Evolutionary conservation across 2,113 vertebrate genomes (phyloP).

Genomic region (Nerophis lumbriciformis): DNA sequence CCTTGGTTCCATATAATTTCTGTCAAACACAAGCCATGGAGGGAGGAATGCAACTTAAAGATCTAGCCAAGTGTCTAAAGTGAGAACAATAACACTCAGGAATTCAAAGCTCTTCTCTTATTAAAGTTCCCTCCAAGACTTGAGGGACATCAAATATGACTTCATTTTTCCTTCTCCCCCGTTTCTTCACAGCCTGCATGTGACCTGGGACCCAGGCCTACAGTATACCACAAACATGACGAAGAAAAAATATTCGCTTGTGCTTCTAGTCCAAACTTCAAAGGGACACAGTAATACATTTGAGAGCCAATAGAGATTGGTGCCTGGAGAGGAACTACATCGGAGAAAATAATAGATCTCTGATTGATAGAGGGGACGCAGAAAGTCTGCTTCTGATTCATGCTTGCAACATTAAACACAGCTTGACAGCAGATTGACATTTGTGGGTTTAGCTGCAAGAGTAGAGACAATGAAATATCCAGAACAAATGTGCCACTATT

Average conservation of each 20-base stretch:
- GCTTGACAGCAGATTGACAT: slow-evolving; percentile 33
- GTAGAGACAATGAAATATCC: slow-evolving; percentile 6
- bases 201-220: slow-evolving; percentile 34
- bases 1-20: slow-evolving; percentile 34
- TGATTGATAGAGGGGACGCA: slow-evolving; percentile 41
- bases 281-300: slow-evolving; percentile 59
- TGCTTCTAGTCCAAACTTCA: slow-evolving; percentile 48
- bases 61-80: slow-evolving; percentile 45
- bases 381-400: slow-evolving; percentile 58
- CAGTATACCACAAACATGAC: slow-evolving; percentile 34
- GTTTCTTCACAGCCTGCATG: slow-evolving; percentile 36
- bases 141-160: slow-evolving; percentile 36
- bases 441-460: slow-evolving; percentile 18
- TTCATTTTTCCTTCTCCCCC: slow-evolving; percentile 32
- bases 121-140: slow-evolving; percentile 42
- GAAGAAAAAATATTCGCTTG: slow-evolving; percentile 26
- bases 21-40: slow-evolving; percentile 23
- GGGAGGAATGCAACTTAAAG: slow-evolving; percentile 27
- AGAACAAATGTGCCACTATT: slow-evolving; percentile 13
- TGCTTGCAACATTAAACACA: slow-evolving; percentile 31
- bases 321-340: slow-evolving; percentile 38
- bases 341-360: slow-evolving; percentile 39
- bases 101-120: slow-evolving; percentile 55
- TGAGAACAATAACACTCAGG: slow-evolving; percentile 53
- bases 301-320: slow-evolving; percentile 55